Percentiles rank a stretch among this genome's conserved stretches.
phyloP scores from a whole-genome alignment of 2,797 vertebrate species.

The Dryobates pubescens region DNA sequence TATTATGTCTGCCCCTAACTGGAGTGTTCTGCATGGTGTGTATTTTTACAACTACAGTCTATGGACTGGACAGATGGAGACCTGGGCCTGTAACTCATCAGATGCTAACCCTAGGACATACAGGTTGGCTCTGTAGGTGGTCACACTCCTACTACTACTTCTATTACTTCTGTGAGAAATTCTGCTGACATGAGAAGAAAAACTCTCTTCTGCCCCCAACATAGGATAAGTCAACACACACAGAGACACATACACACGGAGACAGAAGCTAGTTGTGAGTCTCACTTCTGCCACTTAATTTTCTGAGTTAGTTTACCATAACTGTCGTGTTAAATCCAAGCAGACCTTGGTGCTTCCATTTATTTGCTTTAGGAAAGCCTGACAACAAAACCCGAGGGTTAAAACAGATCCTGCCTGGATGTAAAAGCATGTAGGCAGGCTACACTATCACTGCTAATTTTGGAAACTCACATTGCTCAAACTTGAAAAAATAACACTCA shows the following conservation, averaged over 20 bases:
- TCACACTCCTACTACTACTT: neutral
- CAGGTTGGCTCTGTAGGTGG: neutral
- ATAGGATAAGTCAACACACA: neutral
- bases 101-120: neutral
- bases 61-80: constrained; percentile 12
- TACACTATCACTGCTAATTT: constrained; percentile 33
- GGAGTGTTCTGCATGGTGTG: neutral
- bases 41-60: neutral
- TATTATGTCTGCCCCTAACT: constrained; percentile 1
- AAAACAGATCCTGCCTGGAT: constrained; percentile 6
- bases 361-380: constrained; percentile 33
- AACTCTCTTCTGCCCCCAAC: neutral
- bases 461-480: neutral
- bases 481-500: constrained; percentile 12
- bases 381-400: constrained; percentile 12
- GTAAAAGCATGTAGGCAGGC: neutral
- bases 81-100: neutral
- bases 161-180: constrained; percentile 9
- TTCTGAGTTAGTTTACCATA: constrained; percentile 12
- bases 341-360: constrained; percentile 11
- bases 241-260: neutral
- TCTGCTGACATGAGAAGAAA: constrained; percentile 20
- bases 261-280: neutral
- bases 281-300: constrained; percentile 6
- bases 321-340: constrained; percentile 38